A percentile compares a stretch with the other conserved stretches of the same genome.
Evolutionary conservation across 2,113 vertebrate genomes (phyloP).

Genomic region (Scomber japonicus): DNA sequence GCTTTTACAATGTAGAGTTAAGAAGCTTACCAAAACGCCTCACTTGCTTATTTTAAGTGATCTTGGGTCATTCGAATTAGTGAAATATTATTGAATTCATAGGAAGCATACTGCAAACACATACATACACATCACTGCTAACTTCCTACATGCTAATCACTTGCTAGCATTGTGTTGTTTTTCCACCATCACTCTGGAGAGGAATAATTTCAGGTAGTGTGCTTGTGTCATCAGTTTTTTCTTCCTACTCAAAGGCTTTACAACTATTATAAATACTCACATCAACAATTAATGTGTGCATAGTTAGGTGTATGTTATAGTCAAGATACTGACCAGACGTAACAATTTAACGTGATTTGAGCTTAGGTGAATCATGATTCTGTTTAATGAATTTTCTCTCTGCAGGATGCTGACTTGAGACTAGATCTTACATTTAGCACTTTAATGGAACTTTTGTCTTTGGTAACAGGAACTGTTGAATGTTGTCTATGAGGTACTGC

Average conservation of each 20-base stretch:
- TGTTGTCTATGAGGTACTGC: background rate
- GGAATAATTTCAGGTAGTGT: constrained; percentile 22
- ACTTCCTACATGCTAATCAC: background rate
- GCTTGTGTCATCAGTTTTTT: constrained; percentile 46
- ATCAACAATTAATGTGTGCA: constrained; percentile 21
- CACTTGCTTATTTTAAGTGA: background rate
- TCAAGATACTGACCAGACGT: background rate
- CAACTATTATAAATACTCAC: constrained; percentile 41
- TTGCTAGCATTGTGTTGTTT: constrained; percentile 1
- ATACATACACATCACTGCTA: background rate
- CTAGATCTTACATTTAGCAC: no score
- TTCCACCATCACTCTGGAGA: constrained; percentile 52
- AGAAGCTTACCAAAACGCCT: background rate
- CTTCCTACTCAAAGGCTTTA: constrained; percentile 13
- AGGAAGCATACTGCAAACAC: background rate
- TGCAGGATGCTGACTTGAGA: background rate
- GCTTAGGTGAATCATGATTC: background rate
- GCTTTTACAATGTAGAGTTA: no score
- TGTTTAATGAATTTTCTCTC: background rate
- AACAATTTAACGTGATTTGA: background rate
- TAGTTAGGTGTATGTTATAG: constrained; percentile 8
- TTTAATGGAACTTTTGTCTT: background rate
- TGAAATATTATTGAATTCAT: background rate
- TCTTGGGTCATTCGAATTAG: background rate
- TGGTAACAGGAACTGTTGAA: constrained; percentile 5